These are phyloP conservation scores for Microtus pennsylvanicus DNA, from an alignment of 2,113 vertebrate species.

Conservation along the genomic window DNA sequence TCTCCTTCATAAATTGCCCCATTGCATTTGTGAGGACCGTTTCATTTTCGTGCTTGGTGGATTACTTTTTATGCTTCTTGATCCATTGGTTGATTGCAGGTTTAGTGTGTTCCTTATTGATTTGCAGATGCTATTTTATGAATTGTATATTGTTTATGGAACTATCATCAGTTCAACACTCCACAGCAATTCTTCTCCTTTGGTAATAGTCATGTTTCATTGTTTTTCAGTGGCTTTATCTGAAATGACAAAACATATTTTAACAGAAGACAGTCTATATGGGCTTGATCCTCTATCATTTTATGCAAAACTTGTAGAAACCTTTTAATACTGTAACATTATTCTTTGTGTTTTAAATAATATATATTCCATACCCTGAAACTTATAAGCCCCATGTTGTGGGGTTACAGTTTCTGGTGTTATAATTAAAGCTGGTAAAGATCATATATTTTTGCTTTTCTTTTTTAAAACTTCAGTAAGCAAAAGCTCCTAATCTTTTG, in stretches of 20 bases:
- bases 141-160: neutral
- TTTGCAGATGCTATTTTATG: neutral
- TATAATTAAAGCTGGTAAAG: neutral
- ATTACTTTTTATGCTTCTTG: conserved; percentile 17
- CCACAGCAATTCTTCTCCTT: neutral
- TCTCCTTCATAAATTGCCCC: neutral
- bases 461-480: neutral
- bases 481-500: neutral
- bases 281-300: neutral
- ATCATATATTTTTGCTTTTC: neutral
- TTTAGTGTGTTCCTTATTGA: neutral
- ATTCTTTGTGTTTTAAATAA: neutral
- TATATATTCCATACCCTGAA: neutral
- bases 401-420: neutral
- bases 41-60: neutral
- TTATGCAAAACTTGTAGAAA: conserved; percentile 17
- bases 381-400: neutral
- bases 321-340: neutral
- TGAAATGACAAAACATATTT: neutral
- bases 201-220: neutral
- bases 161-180: neutral
- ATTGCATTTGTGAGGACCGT: neutral
- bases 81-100: neutral
- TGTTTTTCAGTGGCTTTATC: neutral
- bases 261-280: neutral